These are phyloP conservation scores for Drosophila ogumai DNA, from an alignment of 1,140 invertebrate genomes.

Conservation along the genomic window DNA sequence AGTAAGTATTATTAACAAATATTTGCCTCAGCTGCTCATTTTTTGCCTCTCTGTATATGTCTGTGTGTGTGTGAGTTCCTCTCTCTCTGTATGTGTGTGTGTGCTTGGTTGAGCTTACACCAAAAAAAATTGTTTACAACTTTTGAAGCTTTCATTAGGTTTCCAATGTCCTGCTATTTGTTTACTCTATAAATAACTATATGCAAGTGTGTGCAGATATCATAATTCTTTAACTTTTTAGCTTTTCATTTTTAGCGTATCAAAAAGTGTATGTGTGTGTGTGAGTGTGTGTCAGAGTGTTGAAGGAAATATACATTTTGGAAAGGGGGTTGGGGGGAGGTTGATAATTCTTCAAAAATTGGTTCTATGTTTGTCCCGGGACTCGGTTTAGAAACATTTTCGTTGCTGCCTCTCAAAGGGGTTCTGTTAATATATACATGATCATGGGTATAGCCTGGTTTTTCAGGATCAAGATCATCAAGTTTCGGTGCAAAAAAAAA, in stretches of 20 bases:
- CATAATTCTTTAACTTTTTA: slow-evolving; percentile 35
- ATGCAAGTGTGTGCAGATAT: slow-evolving; percentile 51
- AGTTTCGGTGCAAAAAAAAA: slow-evolving; percentile 12
- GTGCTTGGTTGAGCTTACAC: slow-evolving; percentile 50
- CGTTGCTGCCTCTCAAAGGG: slow-evolving; percentile 11
- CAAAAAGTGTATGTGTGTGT: slow-evolving; percentile 27
- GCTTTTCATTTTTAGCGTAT: slow-evolving; percentile 31
- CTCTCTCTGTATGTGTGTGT: slow-evolving; percentile 35
- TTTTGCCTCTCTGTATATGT: slow-evolving; percentile 35
- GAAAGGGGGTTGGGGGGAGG: slow-evolving; percentile 8
- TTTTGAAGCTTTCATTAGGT: slow-evolving; percentile 56
- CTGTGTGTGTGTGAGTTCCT: slow-evolving; percentile 23
- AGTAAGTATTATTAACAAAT: slow-evolving; percentile 55
- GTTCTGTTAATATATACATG: slow-evolving; percentile 3
- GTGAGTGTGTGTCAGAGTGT: slow-evolving; percentile 13
- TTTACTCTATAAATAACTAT: slow-evolving; percentile 41
- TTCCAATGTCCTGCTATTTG: slow-evolving; percentile 56
- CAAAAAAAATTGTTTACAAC: slow-evolving; percentile 56
- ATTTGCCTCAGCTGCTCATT: slow-evolving; percentile 32
- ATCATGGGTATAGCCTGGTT: neutral
- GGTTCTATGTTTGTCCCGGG: slow-evolving; percentile 62
- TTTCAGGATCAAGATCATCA: neutral
- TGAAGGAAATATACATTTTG: slow-evolving; percentile 57
- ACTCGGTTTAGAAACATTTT: slow-evolving; percentile 39
- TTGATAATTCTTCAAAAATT: slow-evolving; percentile 65